Evolutionary conservation across 2,888 invertebrate species (phyloP).

Genomic region (Synergus japonicus): DNA sequence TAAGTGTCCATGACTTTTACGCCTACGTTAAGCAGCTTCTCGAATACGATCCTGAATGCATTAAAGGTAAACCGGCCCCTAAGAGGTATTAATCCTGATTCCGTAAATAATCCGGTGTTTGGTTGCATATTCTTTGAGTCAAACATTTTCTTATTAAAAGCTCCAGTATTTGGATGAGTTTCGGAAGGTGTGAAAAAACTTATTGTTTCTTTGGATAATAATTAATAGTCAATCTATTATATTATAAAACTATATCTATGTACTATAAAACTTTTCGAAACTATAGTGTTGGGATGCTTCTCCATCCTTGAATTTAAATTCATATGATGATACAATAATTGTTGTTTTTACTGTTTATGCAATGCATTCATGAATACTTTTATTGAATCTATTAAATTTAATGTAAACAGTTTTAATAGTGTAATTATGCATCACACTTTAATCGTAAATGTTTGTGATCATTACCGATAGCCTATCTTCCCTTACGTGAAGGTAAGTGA

Average conservation of each 20-base stretch:
- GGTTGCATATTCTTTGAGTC: slow-evolving; percentile 3
- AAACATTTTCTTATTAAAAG: background rate
- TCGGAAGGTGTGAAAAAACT: background rate
- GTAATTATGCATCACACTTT: background rate
- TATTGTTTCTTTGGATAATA: too few relatives aligned
- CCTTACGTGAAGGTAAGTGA: slow-evolving; percentile 34
- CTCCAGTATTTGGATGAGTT: background rate
- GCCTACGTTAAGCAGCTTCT: slow-evolving; percentile 28
- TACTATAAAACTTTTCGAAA: too few relatives aligned
- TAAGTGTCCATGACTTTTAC: slow-evolving; percentile 23
- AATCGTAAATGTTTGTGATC: slow-evolving; percentile 22
- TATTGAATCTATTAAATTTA: background rate
- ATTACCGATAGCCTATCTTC: slow-evolving; percentile 42
- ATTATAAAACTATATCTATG: too few relatives aligned
- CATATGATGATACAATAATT: too few relatives aligned
- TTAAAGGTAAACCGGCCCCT: slow-evolving; percentile 17
- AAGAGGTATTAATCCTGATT: slow-evolving; percentile 28
- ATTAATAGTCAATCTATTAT: too few relatives aligned
- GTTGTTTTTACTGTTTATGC: too few relatives aligned
- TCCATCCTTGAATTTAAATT: too few relatives aligned
- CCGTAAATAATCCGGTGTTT: slow-evolving; percentile 31
- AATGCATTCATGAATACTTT: too few relatives aligned
- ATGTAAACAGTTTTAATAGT: background rate
- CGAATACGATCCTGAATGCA: slow-evolving; percentile 29
- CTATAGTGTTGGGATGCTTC: too few relatives aligned